Base-by-base conservation (phyloP, 2,888 invertebrate genomes). In the Anodontia alba region DNA sequence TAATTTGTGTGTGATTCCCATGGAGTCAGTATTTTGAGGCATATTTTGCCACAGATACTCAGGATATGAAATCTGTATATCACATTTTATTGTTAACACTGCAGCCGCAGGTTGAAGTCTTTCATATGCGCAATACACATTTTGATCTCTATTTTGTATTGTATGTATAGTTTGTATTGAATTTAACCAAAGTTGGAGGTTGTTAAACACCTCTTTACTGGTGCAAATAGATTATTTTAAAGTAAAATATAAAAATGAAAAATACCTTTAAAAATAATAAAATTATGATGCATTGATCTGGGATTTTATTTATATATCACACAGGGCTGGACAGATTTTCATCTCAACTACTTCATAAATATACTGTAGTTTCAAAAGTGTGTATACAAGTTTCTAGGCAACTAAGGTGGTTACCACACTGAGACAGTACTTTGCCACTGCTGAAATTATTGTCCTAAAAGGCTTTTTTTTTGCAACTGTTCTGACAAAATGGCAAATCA, bases 91-190 rank as follows among this genome's bases (percentile, higher is more conserved):
- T 43, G 54, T 62, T 54, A 42, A 38, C 68, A 38, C 74, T 68
- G 77, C 46, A 67, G 70, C 66, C 77, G 85, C 83, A 83, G 74
- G 76, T 76, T 75, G 49, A 80, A 83, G 89, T 89, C 88, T 89
- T 87, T 88, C 88, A 89, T 80, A 71, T 78, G 69, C 81, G 71
- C 79, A 78, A 84, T 74, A 82, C 78, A 77, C 86, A 80, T 84
- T 79, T 79, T 89, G 89, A 89, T 89, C 89, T 89, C 89, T 78
- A 76, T 80, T 83, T 75, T 83, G 79, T 76, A 79, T 76, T 78
- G 76, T 82, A 80, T 79, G 76, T 88, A 79, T 81, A 82, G 77
- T 78, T 78, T 80, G 73, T 79, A 84, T 78, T 77, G 69, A 81
- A 81, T 84, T 84, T 86, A 81, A 79, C 83, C 83, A 81, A 84